Evolutionary conservation across 92 coral and sea anemone genomes (phyloP), one percentile per base, ranked within the genome.

Genomic region (Epizoanthus fatuus): DNA sequence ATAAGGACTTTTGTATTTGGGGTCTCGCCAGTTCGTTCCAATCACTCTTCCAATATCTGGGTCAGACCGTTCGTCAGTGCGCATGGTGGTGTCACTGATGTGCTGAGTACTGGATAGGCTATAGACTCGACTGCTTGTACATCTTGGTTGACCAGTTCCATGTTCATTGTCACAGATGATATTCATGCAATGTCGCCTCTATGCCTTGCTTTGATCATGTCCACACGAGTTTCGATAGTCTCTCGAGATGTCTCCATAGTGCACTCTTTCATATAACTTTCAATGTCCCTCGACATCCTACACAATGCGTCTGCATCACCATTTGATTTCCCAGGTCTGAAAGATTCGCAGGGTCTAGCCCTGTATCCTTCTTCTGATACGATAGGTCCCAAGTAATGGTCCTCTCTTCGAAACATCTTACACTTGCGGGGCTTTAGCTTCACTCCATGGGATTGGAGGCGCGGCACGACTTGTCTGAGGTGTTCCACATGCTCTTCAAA

Each of bases 371-470:
- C 85, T 38, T 90, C 85, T 38, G 93, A 75, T 14, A 93, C 92
- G 12, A 90, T 84, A 53, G 74, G 83, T 0, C 94, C 94, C 45
- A 93, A 70, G 53, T 91, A 93, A 59, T 74, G 89, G 32, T 84
- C 96, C 69, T 91, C 77, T 40, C 75, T 81, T 55, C 88, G 84
- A 56, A 93, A 90, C 52, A 90, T 82, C 70, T 69, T 74, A 59
- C 96, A 93, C 74, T 93, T 92, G 3, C 37, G 20, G 17, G 96
- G 92, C 67, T 93, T 88, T 13, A 93, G 84, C 64, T 93, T 93
- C 3, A 93, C 81, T 11, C 96, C 93, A 63, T 80, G 73, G 9
- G 75, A 63, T 80, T 66, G 9, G 75, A 93, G 52, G 12, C 88
- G 84, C 44, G 45, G 77, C 57, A 90, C 71, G 13, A 90, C 96